Evolutionary conservation across 2,113 vertebrate species (phyloP), one percentile per base, ranked within the genome.

Genomic region (Mesocricetus auratus): DNA sequence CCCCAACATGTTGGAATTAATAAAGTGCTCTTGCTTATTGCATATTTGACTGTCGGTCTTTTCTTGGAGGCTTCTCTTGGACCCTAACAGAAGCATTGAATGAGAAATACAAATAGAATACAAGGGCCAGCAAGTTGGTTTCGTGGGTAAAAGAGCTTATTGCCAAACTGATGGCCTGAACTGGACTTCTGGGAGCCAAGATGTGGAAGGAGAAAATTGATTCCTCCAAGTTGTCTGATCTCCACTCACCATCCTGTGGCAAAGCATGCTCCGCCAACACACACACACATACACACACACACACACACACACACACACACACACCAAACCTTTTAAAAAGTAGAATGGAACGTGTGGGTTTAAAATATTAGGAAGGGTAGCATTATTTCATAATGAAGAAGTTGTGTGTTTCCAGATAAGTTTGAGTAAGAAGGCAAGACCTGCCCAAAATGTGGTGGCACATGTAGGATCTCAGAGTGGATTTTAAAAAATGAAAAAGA

Each of bases 321-420:
- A 56, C 50, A 33, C 50, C 16, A 79, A 19, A 45, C 21, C 16
- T 47, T 66, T 47, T 7, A 29, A 69, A 87, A 53, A 87, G 45
- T 69, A 50, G 66, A 93, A 87, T 78, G 22, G 62, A 93, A 83
- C 11, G 31, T 3, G 26, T 69, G 79, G 29, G 47, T 93, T 88
- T 89, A 89, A 81, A 92, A 88, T 85, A 91, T 91, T 66, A 19
- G 9, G 77, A 79, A 12, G 2, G 12, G 16, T 50, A 68, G 9
- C 47, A 45, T 86, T 96, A 36, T 94, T 94, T 79, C n/a, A 64
- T 78, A 56, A 86, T 83, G 42, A 91, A 92, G 8, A 94, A 85
- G 36, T 73, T 82, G 73, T 56, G 22, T 88, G 21, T 56, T 56
- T 88, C 33, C 13, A 73, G 66, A 26, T n/a, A 39, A 4, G 15